Evolutionary conservation across 2,888 invertebrate genomes (phyloP), one percentile per base, ranked within the genome.

Genomic region (Leptogaster cylindrica): DNA sequence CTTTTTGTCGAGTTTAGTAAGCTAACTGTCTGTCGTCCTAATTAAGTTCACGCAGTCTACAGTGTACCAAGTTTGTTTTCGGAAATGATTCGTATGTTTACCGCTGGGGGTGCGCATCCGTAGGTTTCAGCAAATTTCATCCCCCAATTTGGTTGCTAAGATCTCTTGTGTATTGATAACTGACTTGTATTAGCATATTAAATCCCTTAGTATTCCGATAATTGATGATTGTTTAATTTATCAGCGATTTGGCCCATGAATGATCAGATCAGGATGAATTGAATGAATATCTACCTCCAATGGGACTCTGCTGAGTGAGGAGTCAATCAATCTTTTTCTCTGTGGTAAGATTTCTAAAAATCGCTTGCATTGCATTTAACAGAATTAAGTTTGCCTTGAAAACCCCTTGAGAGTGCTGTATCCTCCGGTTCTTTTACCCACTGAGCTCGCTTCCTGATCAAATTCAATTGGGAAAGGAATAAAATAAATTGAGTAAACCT

Each of bases 171-270:
- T 41, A 41, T 16, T 16, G 41, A 16, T 41, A 18, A 41, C 16
- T 41, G 16, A 41, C 1, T 41, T 41, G 41, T 16, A 41, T 41
- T 41, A 41, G 16, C 41, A 41, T 41, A 41, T 41, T 41, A 41
- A 31, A 41, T 18, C 41, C 41, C 41, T 41, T 41, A 3, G 18
- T 41, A 18, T 16, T 16, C 39, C 7, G 14, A 18, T 41, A 41
- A 41, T 41, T 41, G 41, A 41, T 41, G 41, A 41, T 41, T 41
- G 18, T 18, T 41, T 41, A 41, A 41, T 14, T 41, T 41, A 41
- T 41, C 41, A 18, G 16, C 14, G 41, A 41, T 41, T 41, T 41
- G 39, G 10, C 41, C 16, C 41, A 14, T 41, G 10, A 41, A 41
- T 14, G 14, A 16, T 6, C 3, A 41, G 14, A 41, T 18, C 41